phyloP scores from a whole-genome alignment of 2,888 invertebrate species.

The Homarus gammarus region DNA sequence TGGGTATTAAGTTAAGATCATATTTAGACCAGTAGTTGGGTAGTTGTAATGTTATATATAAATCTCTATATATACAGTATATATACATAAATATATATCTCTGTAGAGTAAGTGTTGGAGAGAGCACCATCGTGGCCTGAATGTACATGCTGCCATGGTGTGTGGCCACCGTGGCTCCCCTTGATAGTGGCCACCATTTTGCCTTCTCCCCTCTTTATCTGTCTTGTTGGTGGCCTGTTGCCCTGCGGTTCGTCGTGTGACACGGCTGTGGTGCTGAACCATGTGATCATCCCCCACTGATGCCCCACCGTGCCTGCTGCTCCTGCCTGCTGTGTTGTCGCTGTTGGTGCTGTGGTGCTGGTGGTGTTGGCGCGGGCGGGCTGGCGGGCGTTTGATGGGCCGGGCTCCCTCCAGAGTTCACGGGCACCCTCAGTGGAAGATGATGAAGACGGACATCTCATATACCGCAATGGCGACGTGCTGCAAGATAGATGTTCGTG shows the following conservation, averaged over 20 bases:
- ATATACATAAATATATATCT: slow-evolving; percentile 52
- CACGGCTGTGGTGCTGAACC: slow-evolving; percentile 42
- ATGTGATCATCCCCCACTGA: slow-evolving; percentile 24
- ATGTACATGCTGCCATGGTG: slow-evolving; percentile 67
- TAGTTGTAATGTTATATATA: slow-evolving; percentile 10
- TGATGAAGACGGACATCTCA: slow-evolving; percentile 99
- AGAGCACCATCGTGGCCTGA: slow-evolving; percentile 62
- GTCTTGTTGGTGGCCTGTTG: slow-evolving; percentile 74
- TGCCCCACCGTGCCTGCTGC: slow-evolving; percentile 45
- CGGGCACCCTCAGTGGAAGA: slow-evolving; percentile 97
- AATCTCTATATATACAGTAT: slow-evolving; percentile 24
- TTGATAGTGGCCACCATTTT: slow-evolving; percentile 69
- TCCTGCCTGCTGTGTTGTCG: slow-evolving; percentile 16
- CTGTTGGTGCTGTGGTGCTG: slow-evolving; percentile 23
- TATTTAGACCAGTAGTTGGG: slow-evolving; percentile 4
- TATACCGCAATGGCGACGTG: slow-evolving; percentile 99
- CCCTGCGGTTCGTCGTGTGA: slow-evolving; percentile 57
- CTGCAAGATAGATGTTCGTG: slow-evolving; percentile 93
- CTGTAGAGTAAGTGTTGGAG: slow-evolving; percentile 54
- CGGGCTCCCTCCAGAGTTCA: slow-evolving; percentile 85
- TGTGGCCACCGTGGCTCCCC: slow-evolving; percentile 63
- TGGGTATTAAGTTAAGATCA: not conserved
- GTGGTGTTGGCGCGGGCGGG: slow-evolving; percentile 52
- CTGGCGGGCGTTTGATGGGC: slow-evolving; percentile 35
- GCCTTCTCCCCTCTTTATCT: slow-evolving; percentile 74